Base-by-base conservation (phyloP, 2,888 invertebrate genomes). In the Alsophila aescularia region DNA sequence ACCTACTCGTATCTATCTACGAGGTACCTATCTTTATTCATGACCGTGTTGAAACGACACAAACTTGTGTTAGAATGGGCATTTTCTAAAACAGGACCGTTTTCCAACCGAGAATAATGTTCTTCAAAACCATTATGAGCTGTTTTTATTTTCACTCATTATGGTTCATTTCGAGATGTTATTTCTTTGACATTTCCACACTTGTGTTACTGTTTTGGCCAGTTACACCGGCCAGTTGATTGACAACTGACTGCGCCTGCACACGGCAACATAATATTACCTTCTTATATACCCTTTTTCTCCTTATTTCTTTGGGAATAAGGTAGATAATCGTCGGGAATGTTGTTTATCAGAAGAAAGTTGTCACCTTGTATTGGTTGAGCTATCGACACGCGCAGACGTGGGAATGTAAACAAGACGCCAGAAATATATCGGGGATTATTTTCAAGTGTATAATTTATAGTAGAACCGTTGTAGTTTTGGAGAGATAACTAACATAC, bases 331-430 rank as follows among this genome's bases (percentile, higher is more conserved):
- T 77, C 13, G 54, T 49, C 29, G 53, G 34, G 21, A 41, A 31
- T 47, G 42, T 39, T n/a, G 37, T 58, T 60, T 57, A 53, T 61
- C 52, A 45, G 34, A 50, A 41, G 62, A 47, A 69, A 60, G 57
- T 52, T 69, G 63, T 52, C 61, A 60, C 58, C 61, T 70, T 70
- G 71, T 70, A 51, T 69, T 56, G 66, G 72, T 70, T 69, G 67
- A 73, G 72, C 73, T 79, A 83, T 86, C 81, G 83, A 81, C 80
- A 77, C 76, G 74, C 77, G 79, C 71, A 81, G 83, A 85, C 87
- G 82, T 88, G 89, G 81, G 88, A 89, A 88, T 80, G 81, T 88
- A 89, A 87, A 89, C 86, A 87, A 68, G 67, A 65, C 70, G 49
- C 75, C 69, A 60, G 72, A 76, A 76, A 79, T 77, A 76, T 75